phyloP scores from a whole-genome alignment of 2,113 vertebrate species.

The Cynopterus brachyotis region DNA sequence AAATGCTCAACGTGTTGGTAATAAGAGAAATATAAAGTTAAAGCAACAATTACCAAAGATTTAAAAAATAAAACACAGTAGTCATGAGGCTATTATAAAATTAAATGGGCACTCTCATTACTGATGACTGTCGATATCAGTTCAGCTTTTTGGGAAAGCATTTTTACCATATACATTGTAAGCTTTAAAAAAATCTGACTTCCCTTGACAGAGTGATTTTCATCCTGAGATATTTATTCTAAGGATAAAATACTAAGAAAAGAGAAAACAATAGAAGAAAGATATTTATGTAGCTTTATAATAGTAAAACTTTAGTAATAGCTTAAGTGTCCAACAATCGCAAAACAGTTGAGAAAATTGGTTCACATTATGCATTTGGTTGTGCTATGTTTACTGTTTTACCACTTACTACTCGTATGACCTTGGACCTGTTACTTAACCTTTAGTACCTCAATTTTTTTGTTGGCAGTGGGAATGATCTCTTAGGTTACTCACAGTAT shows the following conservation, averaged over 20 bases:
- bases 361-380: neutral
- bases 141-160: neutral
- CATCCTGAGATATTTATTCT: constrained; percentile 12
- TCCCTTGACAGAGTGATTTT: constrained; percentile 3
- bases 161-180: neutral
- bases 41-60: constrained; percentile 12
- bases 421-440: neutral
- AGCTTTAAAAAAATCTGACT: neutral
- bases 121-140: neutral
- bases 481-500: constrained; percentile 2
- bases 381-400: neutral
- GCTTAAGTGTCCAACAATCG: neutral
- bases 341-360: neutral
- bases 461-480: neutral
- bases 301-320: constrained; percentile 16
- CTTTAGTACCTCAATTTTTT: neutral
- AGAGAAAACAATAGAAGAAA: neutral
- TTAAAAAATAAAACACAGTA: neutral
- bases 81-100: neutral
- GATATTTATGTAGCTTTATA: neutral
- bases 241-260: neutral
- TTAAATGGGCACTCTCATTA: neutral
- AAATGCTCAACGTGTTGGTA: constrained; percentile 48
- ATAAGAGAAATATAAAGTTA: constrained; percentile 50
- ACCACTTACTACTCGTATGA: neutral